Conservation (phyloP, 2,888 invertebrate species). For the Drosophila austrosaltans region DNA sequence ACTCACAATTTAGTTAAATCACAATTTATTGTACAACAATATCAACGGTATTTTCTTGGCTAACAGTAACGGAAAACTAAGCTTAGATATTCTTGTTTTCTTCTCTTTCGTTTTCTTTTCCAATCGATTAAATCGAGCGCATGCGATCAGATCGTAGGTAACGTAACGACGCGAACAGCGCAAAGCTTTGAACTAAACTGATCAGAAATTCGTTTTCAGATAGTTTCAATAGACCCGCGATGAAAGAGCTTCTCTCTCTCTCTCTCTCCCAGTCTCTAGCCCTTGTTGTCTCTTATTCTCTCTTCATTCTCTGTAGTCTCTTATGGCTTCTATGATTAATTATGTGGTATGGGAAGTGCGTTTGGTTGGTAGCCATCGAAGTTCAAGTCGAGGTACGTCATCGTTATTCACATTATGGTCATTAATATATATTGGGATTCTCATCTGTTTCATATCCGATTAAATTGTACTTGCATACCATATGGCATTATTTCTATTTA, state of each 20-base stretch:
- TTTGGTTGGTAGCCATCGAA: conserved; percentile 26
- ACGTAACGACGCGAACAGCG: conserved; percentile 44
- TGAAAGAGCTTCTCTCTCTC: conserved; percentile 1
- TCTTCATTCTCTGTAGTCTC: conserved; percentile 18
- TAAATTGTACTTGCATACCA: conserved; percentile 6
- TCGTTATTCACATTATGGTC: conserved; percentile 26
- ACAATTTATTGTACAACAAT: conserved; percentile 29
- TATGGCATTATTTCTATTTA: conserved; percentile 33
- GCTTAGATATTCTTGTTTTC: conserved; percentile 38
- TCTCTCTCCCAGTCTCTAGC: neutral
- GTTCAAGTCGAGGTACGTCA: conserved; percentile 37
- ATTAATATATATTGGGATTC: conserved; percentile 21
- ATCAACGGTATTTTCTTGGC: conserved; percentile 21
- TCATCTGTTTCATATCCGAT: neutral
- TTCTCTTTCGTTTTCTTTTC: conserved; percentile 5
- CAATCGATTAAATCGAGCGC: conserved; percentile 23
- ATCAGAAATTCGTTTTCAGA: conserved; percentile 49
- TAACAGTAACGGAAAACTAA: conserved; percentile 58
- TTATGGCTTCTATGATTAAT: conserved; percentile 56
- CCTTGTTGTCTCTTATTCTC: conserved; percentile 10
- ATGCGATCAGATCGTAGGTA: conserved; percentile 21
- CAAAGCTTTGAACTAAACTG: conserved; percentile 63
- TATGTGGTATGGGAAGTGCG: conserved; percentile 54
- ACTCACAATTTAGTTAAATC: conserved; percentile 19
- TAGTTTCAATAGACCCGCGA: conserved; percentile 36